These are phyloP conservation scores for Aspidiotus destructor DNA, from an alignment of 2,888 invertebrate species.

Conservation along the genomic window DNA sequence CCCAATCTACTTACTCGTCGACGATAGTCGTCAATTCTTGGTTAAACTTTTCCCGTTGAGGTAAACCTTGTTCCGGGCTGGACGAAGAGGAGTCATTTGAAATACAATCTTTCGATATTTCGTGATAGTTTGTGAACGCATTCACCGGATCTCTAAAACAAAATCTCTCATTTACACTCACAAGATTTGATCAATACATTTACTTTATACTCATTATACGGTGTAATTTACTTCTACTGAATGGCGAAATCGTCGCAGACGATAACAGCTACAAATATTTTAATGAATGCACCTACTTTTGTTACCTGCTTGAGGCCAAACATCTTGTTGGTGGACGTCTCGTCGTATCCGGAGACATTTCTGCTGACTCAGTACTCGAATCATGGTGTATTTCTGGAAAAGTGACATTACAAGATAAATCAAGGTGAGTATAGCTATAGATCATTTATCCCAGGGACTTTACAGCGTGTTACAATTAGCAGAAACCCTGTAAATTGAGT, in stretches of 20 bases:
- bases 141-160: conserved; percentile 17
- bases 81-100: not conserved
- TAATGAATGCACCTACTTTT: conserved; percentile 28
- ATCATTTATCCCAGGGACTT: too few species aligned
- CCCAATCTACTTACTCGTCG: conserved; percentile 16
- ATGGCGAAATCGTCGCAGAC: too few species aligned
- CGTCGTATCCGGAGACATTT: conserved; percentile 29
- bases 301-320: conserved; percentile 31
- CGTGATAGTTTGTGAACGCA: not conserved
- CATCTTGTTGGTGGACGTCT: conserved; percentile 26
- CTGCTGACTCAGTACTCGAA: conserved; percentile 34
- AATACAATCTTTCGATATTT: conserved; percentile 22
- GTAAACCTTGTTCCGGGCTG: conserved; percentile 10
- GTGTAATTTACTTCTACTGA: too few species aligned
- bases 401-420: not conserved
- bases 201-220: too few species aligned
- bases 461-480: too few species aligned
- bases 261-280: too few species aligned
- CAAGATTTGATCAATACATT: too few species aligned
- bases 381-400: conserved; percentile 20
- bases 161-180: too few species aligned
- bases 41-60: conserved; percentile 32
- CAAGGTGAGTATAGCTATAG: too few species aligned
- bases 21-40: conserved; percentile 32
- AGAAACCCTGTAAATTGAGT: too few species aligned